Evolutionary conservation across 2,797 vertebrate genomes (phyloP).

Genomic region (Coccyzus lansbergi): DNA sequence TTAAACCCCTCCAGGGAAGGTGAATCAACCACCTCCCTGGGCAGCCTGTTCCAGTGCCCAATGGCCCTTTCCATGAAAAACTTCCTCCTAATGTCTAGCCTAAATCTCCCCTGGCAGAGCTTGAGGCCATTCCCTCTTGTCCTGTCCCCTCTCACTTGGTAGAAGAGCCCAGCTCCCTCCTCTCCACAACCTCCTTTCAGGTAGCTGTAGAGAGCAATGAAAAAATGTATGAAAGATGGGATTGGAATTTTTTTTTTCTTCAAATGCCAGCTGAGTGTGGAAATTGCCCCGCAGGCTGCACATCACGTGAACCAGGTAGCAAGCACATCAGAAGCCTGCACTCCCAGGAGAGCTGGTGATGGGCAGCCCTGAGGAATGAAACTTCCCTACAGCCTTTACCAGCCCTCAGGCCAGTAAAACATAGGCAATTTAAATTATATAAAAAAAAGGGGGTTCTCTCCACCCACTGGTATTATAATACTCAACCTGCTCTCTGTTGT

Average conservation of each 20-base stretch:
- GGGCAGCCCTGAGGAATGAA: not conserved
- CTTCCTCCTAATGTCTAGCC: too few relatives aligned
- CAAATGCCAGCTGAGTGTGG: not conserved
- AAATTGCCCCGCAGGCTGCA: not conserved
- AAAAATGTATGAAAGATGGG: not conserved
- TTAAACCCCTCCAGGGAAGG: too few relatives aligned
- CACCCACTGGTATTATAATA: not conserved
- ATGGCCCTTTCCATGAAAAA: too few relatives aligned
- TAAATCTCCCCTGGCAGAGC: too few relatives aligned
- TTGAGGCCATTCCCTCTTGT: too few relatives aligned
- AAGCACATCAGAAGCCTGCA: not conserved
- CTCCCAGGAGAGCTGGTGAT: not conserved
- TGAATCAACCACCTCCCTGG: too few relatives aligned
- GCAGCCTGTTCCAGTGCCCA: too few relatives aligned
- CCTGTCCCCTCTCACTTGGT: too few relatives aligned
- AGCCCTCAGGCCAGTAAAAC: not conserved
- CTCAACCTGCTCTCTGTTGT: not conserved
- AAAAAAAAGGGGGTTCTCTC: not conserved
- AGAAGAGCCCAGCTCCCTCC: too few relatives aligned
- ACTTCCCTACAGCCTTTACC: not conserved
- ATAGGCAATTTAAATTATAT: not conserved
- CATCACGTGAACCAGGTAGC: accelerated
- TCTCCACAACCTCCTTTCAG: too few relatives aligned
- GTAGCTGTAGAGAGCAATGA: too few relatives aligned
- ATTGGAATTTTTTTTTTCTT: not conserved